Percentiles rank a stretch among this genome's conserved stretches.
phyloP scores from a whole-genome alignment of 2,113 vertebrate genomes.

The Astur gentilis region DNA sequence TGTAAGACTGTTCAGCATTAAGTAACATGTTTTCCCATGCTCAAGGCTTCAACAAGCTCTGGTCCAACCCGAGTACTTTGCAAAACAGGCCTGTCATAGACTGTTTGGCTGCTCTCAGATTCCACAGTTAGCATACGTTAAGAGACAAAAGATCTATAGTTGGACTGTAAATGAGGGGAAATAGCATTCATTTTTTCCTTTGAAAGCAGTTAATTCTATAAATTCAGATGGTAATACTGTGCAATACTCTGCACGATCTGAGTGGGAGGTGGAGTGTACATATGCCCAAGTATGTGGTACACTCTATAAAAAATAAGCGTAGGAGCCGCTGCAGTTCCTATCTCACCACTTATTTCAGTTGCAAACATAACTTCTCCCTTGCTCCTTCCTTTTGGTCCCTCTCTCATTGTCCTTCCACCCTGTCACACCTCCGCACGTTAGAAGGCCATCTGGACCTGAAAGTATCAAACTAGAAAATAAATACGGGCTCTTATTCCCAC shows the following conservation, averaged over 20 bases:
- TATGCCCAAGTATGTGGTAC: not conserved
- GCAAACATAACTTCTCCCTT: not conserved
- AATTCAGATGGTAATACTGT: slow-evolving; percentile 8
- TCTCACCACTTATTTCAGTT: not conserved
- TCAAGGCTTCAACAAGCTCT: not conserved
- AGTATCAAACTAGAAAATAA: not conserved
- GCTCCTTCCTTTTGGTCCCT: not conserved
- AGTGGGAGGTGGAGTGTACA: not conserved
- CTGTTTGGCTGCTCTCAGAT: not conserved
- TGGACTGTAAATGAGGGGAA: not conserved
- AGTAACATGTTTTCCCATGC: not conserved
- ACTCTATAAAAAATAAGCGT: not conserved
- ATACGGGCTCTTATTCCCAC: not conserved
- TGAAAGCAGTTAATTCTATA: not conserved
- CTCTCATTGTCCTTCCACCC: not conserved
- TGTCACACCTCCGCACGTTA: accelerated
- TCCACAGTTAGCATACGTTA: not conserved
- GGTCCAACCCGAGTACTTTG: not conserved
- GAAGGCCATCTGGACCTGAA: not conserved
- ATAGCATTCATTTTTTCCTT: not conserved
- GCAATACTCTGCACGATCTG: not conserved
- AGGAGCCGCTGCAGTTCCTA: not conserved
- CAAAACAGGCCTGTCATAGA: not conserved
- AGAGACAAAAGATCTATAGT: not conserved
- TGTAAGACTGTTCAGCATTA: not conserved